Conservation (phyloP, 2,113 vertebrate genomes). For the Tragelaphus buxtoni region DNA sequence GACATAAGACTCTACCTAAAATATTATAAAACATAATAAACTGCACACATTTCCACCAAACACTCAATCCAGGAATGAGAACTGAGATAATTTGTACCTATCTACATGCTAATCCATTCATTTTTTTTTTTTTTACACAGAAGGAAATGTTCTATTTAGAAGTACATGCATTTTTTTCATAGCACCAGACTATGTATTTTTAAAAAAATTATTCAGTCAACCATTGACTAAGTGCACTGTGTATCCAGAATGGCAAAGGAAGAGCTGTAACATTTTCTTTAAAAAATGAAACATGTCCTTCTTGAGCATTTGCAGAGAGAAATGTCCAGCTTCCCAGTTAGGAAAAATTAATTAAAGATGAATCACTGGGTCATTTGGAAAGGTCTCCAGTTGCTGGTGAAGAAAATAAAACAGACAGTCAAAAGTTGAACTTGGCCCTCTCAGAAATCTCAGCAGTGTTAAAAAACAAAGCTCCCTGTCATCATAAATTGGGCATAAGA, state of each 20-base stretch:
- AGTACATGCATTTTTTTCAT: slow-evolving; percentile 15
- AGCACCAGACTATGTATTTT: not conserved
- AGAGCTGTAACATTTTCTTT: slow-evolving; percentile 52
- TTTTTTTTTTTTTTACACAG: not conserved
- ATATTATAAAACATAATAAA: not conserved
- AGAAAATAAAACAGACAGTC: slow-evolving; percentile 59
- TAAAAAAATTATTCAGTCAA: not conserved
- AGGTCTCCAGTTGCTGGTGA: not conserved
- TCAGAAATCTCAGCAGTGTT: not conserved
- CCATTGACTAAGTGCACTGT: not conserved
- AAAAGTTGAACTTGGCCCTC: slow-evolving; percentile 24
- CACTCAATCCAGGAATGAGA: not conserved
- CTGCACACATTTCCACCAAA: not conserved
- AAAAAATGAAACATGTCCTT: slow-evolving; percentile 39
- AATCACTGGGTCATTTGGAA: slow-evolving; percentile 54
- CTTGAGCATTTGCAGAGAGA: slow-evolving; percentile 49
- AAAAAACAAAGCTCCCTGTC: not conserved
- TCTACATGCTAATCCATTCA: not conserved
- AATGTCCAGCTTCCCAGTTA: slow-evolving; percentile 36
- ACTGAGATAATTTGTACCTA: not conserved
- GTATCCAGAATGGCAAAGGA: slow-evolving; percentile 1
- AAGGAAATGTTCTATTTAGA: slow-evolving; percentile 27
- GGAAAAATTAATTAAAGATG: slow-evolving; percentile 49
- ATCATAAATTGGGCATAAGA: not conserved
- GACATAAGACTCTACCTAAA: not conserved